A percentile compares a stretch with the other conserved stretches of the same genome.
Conservation (phyloP, 2,797 vertebrate species). For the Scolopax rusticola region DNA sequence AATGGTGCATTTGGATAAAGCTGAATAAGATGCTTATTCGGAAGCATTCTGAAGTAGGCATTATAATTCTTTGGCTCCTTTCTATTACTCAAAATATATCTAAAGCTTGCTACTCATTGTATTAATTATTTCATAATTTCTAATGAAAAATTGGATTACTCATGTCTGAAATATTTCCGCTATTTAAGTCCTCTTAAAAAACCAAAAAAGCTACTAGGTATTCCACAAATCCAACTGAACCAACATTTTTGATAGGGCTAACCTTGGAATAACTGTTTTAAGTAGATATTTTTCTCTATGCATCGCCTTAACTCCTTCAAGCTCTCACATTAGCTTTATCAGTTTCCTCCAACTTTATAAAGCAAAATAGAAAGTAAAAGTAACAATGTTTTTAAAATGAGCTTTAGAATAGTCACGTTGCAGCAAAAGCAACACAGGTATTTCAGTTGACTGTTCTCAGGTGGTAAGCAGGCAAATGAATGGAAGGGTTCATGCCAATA, state of each 20-base stretch:
- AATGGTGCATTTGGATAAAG: not conserved
- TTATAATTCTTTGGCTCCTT: not conserved
- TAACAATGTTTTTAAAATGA: not conserved
- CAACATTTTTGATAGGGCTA: not conserved
- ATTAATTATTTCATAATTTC: not conserved
- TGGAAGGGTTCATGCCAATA: not conserved
- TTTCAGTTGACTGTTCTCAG: not conserved
- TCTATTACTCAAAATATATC: not conserved
- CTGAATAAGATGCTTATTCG: not conserved
- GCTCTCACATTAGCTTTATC: not conserved
- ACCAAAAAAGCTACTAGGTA: not conserved
- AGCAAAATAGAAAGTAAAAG: not conserved
- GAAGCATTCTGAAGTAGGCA: not conserved
- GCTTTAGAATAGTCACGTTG: not conserved
- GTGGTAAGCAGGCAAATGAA: not conserved
- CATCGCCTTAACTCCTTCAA: not conserved
- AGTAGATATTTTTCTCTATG: not conserved
- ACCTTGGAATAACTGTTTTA: not conserved
- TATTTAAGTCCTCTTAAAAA: not conserved
- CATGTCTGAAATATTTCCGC: not conserved
- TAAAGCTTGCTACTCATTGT: not conserved
- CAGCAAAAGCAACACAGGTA: not conserved
- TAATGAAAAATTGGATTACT: not conserved
- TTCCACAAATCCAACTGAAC: not conserved
- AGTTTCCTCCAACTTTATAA: not conserved